A percentile compares a stretch with the other conserved stretches of the same genome.
Evolutionary conservation across 2,888 invertebrate genomes (phyloP).

Genomic region (Adineta ricciae): DNA sequence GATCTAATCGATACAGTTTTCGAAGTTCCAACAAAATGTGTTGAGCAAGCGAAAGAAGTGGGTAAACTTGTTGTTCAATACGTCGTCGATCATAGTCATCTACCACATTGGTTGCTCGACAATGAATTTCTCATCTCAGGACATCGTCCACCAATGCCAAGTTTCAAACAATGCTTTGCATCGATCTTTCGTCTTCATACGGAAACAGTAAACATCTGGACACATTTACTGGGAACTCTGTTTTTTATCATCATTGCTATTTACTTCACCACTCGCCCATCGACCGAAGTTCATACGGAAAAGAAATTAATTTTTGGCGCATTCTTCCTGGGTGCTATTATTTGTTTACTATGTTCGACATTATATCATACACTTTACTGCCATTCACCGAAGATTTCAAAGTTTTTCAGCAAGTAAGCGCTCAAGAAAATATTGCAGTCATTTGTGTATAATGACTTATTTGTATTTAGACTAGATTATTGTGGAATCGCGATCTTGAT

Average conservation of each 20-base stretch:
- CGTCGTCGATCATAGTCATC: constrained; percentile 71
- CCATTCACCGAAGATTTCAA: constrained; percentile 87
- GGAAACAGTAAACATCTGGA: constrained; percentile 99
- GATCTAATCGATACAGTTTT: background rate
- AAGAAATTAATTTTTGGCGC: constrained; percentile 74
- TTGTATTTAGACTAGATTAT: constrained; percentile 69
- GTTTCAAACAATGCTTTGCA: constrained; percentile 88
- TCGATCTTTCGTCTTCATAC: constrained; percentile 97
- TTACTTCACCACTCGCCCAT: constrained; percentile 80
- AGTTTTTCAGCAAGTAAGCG: constrained; percentile 77
- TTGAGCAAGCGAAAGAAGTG: constrained; percentile 85
- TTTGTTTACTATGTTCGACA: constrained; percentile 85
- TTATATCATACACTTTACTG: constrained; percentile 92
- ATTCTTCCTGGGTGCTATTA: constrained; percentile 89
- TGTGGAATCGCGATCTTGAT: constrained; percentile 94
- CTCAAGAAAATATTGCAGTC: too few relatives aligned
- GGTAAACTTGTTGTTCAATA: constrained; percentile 59
- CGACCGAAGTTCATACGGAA: constrained; percentile 64
- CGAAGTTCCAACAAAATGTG: constrained; percentile 45
- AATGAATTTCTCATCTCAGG: constrained; percentile 91
- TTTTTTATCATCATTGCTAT: constrained; percentile 59
- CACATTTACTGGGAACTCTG: constrained; percentile 65
- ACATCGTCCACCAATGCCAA: constrained; percentile 87
- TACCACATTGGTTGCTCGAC: constrained; percentile 93
- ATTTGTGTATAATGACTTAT: background rate